Conservation (phyloP, 1,140 invertebrate species). For the Drosophila kurseongensis region DNA sequence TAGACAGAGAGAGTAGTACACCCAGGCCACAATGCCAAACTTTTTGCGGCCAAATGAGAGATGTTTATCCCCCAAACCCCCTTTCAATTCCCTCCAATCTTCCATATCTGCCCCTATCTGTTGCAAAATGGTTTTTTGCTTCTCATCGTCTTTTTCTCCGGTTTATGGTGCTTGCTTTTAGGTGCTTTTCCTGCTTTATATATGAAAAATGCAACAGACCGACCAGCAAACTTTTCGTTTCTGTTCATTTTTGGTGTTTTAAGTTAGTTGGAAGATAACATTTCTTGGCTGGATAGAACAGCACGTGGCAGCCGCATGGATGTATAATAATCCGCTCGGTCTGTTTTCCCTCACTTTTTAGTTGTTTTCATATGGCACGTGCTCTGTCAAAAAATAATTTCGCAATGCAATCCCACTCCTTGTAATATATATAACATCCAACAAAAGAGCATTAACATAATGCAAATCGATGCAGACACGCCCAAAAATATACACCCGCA, state of each 20-base stretch:
- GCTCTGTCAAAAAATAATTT: conserved; percentile 16
- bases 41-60: conserved; percentile 45
- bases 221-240: conserved; percentile 33
- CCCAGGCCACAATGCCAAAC: conserved; percentile 40
- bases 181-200: conserved; percentile 5
- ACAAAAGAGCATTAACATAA: conserved; percentile 16
- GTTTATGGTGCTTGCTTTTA: conserved; percentile 7
- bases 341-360: conserved; percentile 1
- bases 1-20: neutral
- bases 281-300: conserved; percentile 7
- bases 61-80: conserved; percentile 11
- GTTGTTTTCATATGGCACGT: neutral
- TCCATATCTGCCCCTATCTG: conserved; percentile 7
- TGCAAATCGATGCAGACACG: conserved; percentile 41
- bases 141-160: conserved; percentile 21
- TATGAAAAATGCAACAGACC: conserved; percentile 24
- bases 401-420: conserved; percentile 12
- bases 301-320: conserved; percentile 21
- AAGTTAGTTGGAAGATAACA: conserved; percentile 22
- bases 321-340: conserved; percentile 23
- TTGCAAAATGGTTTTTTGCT: conserved; percentile 43
- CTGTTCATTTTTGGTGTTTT: conserved; percentile 20
- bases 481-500: conserved; percentile 2
- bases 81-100: neutral
- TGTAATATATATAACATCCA: conserved; percentile 22